A percentile compares a stretch with the other conserved stretches of the same genome.
These are phyloP conservation scores for Pipistrellus pipistrellus DNA, from an alignment of 2,797 vertebrate species.

Conservation along the genomic window DNA sequence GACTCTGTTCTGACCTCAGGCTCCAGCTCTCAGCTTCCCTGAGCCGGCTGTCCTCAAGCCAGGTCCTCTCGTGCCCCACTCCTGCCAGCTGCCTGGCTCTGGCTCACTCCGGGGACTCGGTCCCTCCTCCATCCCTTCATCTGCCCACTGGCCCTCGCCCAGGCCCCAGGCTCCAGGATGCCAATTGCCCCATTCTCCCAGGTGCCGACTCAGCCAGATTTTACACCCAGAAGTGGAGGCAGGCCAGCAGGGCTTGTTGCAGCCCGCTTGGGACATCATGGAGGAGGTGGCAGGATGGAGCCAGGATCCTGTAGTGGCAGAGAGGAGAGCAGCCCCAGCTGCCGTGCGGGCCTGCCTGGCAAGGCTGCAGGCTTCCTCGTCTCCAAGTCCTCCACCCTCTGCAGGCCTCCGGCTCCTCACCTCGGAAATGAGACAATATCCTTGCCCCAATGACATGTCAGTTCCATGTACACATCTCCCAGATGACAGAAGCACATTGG, in stretches of 20 bases:
- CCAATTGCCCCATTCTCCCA: slow-evolving; percentile 71
- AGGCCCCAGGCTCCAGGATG: slow-evolving; percentile 57
- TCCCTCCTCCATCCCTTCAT: slow-evolving; percentile 52
- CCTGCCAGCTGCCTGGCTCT: slow-evolving; percentile 35
- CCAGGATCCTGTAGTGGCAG: slow-evolving; percentile 45
- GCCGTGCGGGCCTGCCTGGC: background rate
- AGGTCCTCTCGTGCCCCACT: slow-evolving; percentile 32
- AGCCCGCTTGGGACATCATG: slow-evolving; percentile 64
- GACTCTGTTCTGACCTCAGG: background rate
- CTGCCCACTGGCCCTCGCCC: slow-evolving; percentile 57
- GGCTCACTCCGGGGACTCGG: slow-evolving; percentile 7
- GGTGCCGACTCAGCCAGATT: slow-evolving; percentile 76
- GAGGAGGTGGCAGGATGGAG: slow-evolving; percentile 45
- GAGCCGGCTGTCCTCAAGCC: slow-evolving; percentile 4
- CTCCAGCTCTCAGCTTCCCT: background rate
- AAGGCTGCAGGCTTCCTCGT: background rate
- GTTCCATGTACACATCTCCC: background rate
- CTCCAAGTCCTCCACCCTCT: background rate
- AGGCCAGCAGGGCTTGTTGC: slow-evolving; percentile 76
- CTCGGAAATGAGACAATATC: slow-evolving; percentile 33
- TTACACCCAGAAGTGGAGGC: slow-evolving; percentile 78
- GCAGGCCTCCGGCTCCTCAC: slow-evolving; percentile 21
- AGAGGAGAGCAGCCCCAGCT: slow-evolving; percentile 56
- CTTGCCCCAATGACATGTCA: background rate
- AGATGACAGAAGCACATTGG: background rate